Percentiles rank a stretch among this genome's conserved stretches.
These are phyloP conservation scores for Caiman crocodilus DNA, from an alignment of 2,797 vertebrate genomes.

Conservation along the genomic window DNA sequence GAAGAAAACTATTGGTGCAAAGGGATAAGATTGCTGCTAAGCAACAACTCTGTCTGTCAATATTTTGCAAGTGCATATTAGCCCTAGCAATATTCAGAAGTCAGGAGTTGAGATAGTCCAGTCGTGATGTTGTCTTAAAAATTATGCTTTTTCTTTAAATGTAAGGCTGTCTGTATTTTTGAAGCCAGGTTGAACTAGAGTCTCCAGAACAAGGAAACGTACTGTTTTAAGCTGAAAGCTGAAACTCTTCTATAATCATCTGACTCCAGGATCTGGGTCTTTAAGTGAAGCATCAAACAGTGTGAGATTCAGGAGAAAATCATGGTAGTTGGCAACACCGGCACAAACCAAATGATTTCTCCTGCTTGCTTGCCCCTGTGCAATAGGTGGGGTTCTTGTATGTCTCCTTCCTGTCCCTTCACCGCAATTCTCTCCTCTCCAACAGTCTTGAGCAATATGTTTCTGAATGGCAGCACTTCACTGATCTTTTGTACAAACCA, in stretches of 20 bases:
- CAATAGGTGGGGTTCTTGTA: too few species aligned
- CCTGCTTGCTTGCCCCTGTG: too few species aligned
- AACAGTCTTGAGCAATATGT: too few species aligned
- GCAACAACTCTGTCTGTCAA: not conserved
- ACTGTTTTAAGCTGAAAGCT: slow-evolving; percentile 4
- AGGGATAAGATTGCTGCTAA: not conserved
- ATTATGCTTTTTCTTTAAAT: too few species aligned
- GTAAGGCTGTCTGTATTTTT: not conserved
- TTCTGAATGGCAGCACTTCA: too few species aligned
- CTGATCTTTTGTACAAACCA: too few species aligned
- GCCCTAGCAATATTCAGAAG: not conserved
- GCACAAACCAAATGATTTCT: not conserved
- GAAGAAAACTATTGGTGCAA: not conserved
- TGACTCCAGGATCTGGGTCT: not conserved
- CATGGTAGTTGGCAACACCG: not conserved
- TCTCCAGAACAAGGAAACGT: not conserved
- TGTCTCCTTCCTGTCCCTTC: too few species aligned
- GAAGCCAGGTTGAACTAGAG: not conserved
- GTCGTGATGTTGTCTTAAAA: too few species aligned
- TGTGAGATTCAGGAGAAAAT: fast-evolving
- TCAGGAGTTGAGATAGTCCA: not conserved
- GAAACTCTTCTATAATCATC: not conserved
- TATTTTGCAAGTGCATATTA: fast-evolving
- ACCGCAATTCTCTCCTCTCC: too few species aligned
- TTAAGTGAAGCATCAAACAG: not conserved